A percentile compares a stretch with the other conserved stretches of the same genome.
Conservation (phyloP, 2,113 vertebrate species). For the Ahaetulla prasina region DNA sequence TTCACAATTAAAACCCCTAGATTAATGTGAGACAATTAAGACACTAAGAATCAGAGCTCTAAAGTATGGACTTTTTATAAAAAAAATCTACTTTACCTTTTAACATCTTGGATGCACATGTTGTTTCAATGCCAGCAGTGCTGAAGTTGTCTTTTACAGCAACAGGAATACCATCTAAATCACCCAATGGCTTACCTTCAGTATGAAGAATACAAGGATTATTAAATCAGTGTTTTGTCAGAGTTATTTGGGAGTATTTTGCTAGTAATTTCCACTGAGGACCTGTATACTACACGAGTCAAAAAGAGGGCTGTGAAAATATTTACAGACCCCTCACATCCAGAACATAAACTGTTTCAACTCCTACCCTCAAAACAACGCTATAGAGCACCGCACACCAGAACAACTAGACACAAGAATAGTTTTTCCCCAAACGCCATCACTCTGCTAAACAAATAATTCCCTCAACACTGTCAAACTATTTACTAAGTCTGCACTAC, state of each 20-base stretch:
- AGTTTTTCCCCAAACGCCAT: too few species aligned
- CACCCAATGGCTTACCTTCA: conserved; percentile 78
- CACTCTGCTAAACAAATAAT: too few species aligned
- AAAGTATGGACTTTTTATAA: not conserved
- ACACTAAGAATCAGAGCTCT: not conserved
- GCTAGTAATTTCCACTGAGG: too few species aligned
- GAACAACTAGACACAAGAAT: too few species aligned
- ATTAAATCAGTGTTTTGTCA: not conserved
- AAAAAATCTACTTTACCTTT: conserved; percentile 73
- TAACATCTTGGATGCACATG: conserved; percentile 93
- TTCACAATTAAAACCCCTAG: not conserved
- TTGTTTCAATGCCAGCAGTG: conserved; percentile 84
- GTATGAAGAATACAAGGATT: conserved; percentile 27
- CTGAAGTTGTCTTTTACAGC: conserved; percentile 96
- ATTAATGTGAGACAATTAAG: not conserved
- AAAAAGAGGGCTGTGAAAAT: too few species aligned
- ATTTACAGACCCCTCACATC: too few species aligned
- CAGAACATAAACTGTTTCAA: too few species aligned
- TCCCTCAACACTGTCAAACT: too few species aligned
- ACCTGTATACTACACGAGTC: too few species aligned
- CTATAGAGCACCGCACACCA: too few species aligned
- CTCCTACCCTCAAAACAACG: too few species aligned
- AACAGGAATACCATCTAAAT: conserved; percentile 91
- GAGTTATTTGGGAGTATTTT: not conserved
- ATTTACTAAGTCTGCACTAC: too few species aligned